These are phyloP conservation scores for Taenioides sp. DNA, from an alignment of 2,797 vertebrate species.

Conservation along the genomic window DNA sequence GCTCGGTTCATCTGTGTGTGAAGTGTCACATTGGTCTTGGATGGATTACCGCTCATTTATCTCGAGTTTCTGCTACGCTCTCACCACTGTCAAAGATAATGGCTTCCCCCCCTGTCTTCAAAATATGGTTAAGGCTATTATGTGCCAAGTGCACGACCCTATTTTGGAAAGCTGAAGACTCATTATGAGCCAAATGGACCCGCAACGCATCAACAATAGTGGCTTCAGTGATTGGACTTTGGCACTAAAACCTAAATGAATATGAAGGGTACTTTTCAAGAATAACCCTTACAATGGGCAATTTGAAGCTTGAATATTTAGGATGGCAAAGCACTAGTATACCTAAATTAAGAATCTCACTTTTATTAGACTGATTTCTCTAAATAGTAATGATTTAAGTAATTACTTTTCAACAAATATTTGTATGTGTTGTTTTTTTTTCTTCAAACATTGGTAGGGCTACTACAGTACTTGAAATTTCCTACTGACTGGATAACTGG, in stretches of 20 bases:
- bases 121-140: constrained; percentile 52
- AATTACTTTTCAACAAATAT: no score
- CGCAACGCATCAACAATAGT: constrained; percentile 31
- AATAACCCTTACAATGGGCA: constrained; percentile 22
- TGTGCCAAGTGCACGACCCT: constrained; percentile 41
- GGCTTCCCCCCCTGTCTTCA: constrained; percentile 43
- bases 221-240: constrained; percentile 44
- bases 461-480: no score
- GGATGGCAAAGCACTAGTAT: neutral
- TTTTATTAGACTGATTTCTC: neutral
- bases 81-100: constrained; percentile 43
- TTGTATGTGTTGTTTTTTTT: no score
- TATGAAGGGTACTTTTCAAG: constrained; percentile 26
- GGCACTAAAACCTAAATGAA: constrained; percentile 30
- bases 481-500: no score
- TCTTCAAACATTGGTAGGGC: no score
- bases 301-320: no score
- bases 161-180: constrained; percentile 42
- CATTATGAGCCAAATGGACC: constrained; percentile 48
- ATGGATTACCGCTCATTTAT: constrained; percentile 45
- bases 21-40: constrained; percentile 48
- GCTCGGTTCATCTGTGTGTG: constrained; percentile 29
- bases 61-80: constrained; percentile 25
- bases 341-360: neutral
- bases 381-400: no score